phyloP scores from a whole-genome alignment of 1,140 invertebrate genomes.

The Neomicropteryx cornuta region DNA sequence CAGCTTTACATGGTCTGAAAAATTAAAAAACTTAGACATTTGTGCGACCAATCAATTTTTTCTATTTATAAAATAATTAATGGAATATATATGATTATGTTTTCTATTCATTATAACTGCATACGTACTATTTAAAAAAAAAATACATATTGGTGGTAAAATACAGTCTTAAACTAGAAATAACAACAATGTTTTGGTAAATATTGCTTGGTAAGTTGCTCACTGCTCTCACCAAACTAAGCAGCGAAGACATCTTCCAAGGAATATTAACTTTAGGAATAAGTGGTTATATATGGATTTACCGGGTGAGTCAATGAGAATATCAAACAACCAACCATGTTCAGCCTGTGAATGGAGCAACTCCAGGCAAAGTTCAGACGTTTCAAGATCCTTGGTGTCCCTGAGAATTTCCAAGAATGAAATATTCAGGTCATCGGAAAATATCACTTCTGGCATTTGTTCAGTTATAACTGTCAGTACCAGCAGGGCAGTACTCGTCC shows the following conservation, averaged over 20 bases:
- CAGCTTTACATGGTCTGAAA: conserved; percentile 64
- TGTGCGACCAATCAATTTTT: background rate
- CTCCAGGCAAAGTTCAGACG: conserved; percentile 65
- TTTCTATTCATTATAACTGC: conserved; percentile 3
- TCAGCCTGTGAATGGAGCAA: conserved; percentile 62
- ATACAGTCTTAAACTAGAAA: no score
- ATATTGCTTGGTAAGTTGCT: no score
- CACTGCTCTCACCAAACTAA: no score
- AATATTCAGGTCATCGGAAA: conserved; percentile 43
- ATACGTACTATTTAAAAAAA: no score
- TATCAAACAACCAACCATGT: conserved; percentile 40
- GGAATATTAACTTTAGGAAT: no score
- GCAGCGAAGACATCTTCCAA: background rate
- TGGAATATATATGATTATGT: no score
- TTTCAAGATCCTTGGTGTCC: conserved; percentile 49
- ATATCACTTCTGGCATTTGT: conserved; percentile 43
- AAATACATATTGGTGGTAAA: no score
- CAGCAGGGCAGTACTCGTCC: conserved; percentile 58
- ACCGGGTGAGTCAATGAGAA: background rate
- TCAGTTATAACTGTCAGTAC: conserved; percentile 67
- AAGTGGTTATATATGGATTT: background rate
- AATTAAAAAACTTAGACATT: conserved; percentile 14
- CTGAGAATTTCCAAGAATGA: conserved; percentile 47
- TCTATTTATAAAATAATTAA: conserved; percentile 7
- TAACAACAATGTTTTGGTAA: no score